Evolutionary conservation across 2,888 invertebrate genomes (phyloP).

Genomic region (Plusia festucae): DNA sequence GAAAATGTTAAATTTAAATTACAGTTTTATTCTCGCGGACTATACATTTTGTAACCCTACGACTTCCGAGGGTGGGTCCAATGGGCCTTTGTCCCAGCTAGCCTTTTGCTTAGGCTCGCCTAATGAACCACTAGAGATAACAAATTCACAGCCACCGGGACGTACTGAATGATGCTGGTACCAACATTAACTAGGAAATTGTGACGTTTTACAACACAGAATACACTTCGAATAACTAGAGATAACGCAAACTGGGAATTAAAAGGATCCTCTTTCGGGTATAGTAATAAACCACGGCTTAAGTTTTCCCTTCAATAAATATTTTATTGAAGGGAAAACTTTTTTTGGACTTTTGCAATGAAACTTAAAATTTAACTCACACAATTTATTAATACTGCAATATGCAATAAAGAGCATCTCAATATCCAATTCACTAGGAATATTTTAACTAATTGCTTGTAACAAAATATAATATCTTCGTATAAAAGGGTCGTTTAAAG

Average conservation of each 20-base stretch:
- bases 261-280: conserved; percentile 5
- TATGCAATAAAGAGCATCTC: background rate
- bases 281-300: conserved; percentile 6
- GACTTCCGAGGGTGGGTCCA: conserved; percentile 53
- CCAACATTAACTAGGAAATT: conserved; percentile 32
- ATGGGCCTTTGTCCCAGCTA: conserved; percentile 58
- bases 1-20: conserved; percentile 5
- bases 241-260: conserved; percentile 24
- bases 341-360: background rate
- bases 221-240: conserved; percentile 21
- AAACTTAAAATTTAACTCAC: background rate
- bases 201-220: conserved; percentile 35
- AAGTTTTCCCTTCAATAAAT: background rate
- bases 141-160: conserved; percentile 60
- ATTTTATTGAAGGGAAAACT: background rate
- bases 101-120: conserved; percentile 66
- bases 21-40: conserved; percentile 21
- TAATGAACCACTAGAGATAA: conserved; percentile 78
- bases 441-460: conserved; percentile 15
- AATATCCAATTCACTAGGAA: conserved; percentile 15
- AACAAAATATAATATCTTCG: conserved; percentile 17
- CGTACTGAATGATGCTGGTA: conserved; percentile 30
- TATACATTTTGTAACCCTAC: conserved; percentile 52
- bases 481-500: conserved; percentile 38
- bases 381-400: background rate